Base-by-base conservation (phyloP, 2,113 vertebrate genomes). In the Platichthys stellatus region DNA sequence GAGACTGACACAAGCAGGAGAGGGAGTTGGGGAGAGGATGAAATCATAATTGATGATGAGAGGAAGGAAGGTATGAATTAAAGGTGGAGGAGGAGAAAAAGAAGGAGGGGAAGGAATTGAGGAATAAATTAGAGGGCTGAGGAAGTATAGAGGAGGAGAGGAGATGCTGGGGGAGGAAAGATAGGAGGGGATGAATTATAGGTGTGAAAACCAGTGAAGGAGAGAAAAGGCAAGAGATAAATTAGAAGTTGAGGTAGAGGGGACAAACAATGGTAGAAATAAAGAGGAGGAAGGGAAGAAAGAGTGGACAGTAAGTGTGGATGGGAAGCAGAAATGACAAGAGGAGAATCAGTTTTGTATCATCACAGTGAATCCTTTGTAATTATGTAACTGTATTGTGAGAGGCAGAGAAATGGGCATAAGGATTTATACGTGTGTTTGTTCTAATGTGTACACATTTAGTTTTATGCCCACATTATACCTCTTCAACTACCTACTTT, bases 311-410 rank as follows among this genome's bases (percentile, higher is more conserved):
- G 4, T 0, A 3, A 54, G 53, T 10, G 14, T 31, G 20, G 13
- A 54, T 53, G 26, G 5, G 54, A 51, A 23, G 28, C 13, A 59
- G 56, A 23, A 58, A 24, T 51, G 18, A n/a, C 51, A 58, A 38
- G 31, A 17, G 24, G 15, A 43, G 20, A 70, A 40, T 45, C 7
- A 8, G 11, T 15, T 21, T 31, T 82, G 53, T 70, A 0, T 68
- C 64, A 57, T 60, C 63, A 67, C 62, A 86, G 24, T 56, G 51
- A 69, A 72, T 68, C 74, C 69, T 67, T 60, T 83, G 76, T 87
- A 83, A 83, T 85, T 76, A 81, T 63, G 43, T 80, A 81, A 80
- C 68, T 54, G 28, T 76, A 43, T 15, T 62, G 72, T 78, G 74
- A 69, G 64, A 78, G 72, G 64, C 72, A 73, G 35, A 43, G 17